Conservation (phyloP, 2,888 invertebrate genomes). For the Chaitophorus viminalis region DNA sequence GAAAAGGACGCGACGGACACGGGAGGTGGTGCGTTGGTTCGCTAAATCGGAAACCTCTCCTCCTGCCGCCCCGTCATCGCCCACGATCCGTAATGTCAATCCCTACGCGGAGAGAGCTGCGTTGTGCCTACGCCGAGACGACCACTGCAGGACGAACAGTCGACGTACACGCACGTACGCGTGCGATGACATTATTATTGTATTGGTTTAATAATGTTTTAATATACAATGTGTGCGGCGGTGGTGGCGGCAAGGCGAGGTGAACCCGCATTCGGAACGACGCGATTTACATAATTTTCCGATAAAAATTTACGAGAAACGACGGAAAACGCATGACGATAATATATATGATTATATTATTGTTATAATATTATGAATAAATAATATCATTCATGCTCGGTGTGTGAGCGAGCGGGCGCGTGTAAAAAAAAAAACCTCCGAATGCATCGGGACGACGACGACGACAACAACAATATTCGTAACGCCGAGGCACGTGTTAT, state of each 20-base stretch:
- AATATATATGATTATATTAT: no score
- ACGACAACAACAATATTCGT: no score
- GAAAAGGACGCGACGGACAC: not conserved
- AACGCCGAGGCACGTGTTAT: no score
- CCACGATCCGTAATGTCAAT: no score
- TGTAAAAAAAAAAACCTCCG: no score
- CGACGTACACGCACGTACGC: not conserved
- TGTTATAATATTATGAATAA: conserved; percentile 9
- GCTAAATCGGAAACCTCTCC: not conserved
- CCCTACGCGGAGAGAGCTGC: no score
- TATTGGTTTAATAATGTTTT: no score
- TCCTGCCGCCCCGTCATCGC: no score
- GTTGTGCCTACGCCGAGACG: not conserved
- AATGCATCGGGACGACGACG: no score
- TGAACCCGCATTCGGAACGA: not conserved
- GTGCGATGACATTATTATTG: not conserved
- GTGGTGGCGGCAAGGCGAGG: no score
- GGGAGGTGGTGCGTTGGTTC: not conserved
- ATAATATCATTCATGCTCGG: not conserved
- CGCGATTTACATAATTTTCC: conserved; percentile 22
- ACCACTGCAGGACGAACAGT: not conserved
- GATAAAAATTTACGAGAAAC: conserved; percentile 18
- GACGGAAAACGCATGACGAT: not conserved
- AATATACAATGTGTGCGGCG: not conserved
- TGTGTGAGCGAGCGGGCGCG: no score